Evolutionary conservation across 2,113 vertebrate species (phyloP).

Genomic region (Sclerurus mexicanus): DNA sequence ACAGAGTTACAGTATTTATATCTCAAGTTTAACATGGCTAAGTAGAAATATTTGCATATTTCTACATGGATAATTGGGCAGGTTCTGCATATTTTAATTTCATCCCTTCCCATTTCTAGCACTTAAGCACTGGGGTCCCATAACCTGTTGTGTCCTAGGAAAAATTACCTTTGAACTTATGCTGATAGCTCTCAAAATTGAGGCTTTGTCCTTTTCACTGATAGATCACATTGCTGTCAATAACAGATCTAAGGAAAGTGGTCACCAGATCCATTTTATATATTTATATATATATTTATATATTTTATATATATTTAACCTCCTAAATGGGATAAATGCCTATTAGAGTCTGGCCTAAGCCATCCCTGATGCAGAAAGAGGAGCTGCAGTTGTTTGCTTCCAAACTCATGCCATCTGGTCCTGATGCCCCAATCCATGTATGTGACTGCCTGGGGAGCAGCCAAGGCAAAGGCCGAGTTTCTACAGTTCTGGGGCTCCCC

Average conservation of each 20-base stretch:
- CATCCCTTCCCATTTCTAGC: background rate
- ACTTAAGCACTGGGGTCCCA: background rate
- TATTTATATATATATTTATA: no score
- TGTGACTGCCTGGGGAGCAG: background rate
- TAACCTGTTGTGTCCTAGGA: background rate
- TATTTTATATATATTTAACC: no score
- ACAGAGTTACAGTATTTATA: background rate
- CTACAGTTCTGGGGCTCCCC: background rate
- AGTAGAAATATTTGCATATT: background rate
- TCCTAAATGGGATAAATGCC: background rate
- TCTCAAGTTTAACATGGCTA: background rate
- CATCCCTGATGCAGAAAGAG: rapidly evolving
- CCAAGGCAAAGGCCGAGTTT: background rate
- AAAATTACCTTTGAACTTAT: background rate
- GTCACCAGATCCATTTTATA: background rate
- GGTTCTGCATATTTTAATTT: background rate
- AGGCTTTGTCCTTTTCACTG: background rate
- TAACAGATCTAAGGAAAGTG: background rate
- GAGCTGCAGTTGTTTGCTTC: background rate
- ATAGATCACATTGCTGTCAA: background rate
- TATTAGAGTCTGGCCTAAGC: background rate
- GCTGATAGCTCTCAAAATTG: background rate
- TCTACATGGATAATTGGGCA: background rate
- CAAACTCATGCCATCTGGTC: rapidly evolving
- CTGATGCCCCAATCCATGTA: rapidly evolving